Evolutionary conservation across 2,113 vertebrate species (phyloP), one percentile per base, ranked within the genome.

Genomic region (Siniperca chuatsi): DNA sequence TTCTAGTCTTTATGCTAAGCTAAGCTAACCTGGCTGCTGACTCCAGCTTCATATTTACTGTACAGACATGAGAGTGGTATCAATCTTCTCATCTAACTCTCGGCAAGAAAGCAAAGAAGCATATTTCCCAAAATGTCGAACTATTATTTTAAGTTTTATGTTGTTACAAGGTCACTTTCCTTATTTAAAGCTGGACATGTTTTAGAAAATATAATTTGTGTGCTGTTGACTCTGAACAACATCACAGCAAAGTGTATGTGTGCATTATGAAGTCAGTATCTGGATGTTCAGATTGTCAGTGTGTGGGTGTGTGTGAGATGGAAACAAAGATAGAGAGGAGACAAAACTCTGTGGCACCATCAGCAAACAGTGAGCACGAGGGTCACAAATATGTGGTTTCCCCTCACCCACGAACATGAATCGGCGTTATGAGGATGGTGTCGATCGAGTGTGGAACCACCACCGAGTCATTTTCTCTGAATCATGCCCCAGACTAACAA

Each of bases 401-500:
- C 23, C n/a, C 6, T 33, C 50, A 23, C 50, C 58, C 23, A 33
- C 40, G 1, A 50, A 18, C 11, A n/a, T 52, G 64, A 40, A 33
- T 77, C 2, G 3, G 21, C 16, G 48, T 44, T 33, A 21, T 54
- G 44, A 25, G 60, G 57, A 70, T 25, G 10, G 2, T 7, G 61
- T 37, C 2, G 9, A 29, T 42, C 35, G 57, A 20, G 29, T 7
- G 2, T 3, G 37, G 64, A 62, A 16, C 13, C n/a, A 44, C 37
- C 13, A 0, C 44, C 12, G 3, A 68, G n/a, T 79, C 71, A 72
- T 69, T 68, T 71, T 55, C 23, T 60, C 29, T 46, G 40, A 76
- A 55, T 76, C 58, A 42, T 12, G 16, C 52, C 61, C 35, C 52
- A 25, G 62, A 65, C 35, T n/a, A 75, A 70, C 54, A 78, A 78